These are phyloP conservation scores for Embidobia sp. DNA, from an alignment of 2,888 invertebrate genomes.

Conservation along the genomic window DNA sequence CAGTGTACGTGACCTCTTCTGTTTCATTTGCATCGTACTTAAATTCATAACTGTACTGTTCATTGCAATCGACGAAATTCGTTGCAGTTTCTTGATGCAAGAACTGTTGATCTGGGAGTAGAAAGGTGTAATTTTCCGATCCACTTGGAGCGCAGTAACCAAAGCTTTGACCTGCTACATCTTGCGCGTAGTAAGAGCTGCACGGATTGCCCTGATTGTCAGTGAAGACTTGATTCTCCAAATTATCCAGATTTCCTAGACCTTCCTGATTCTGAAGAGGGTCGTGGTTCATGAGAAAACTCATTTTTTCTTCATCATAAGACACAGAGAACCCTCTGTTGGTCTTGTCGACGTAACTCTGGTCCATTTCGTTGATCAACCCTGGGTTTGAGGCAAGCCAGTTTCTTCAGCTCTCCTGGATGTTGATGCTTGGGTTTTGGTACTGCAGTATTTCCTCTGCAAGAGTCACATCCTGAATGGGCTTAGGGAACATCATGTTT, in stretches of 20 bases:
- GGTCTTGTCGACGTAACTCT: background rate
- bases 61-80: constrained; percentile 43
- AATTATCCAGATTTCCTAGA: constrained; percentile 11
- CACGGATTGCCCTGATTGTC: constrained; percentile 29
- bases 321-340: too few species aligned
- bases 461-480: constrained; percentile 57
- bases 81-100: constrained; percentile 5
- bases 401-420: constrained; percentile 72
- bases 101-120: constrained; percentile 42
- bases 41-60: constrained; percentile 44
- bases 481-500: constrained; percentile 56
- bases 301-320: too few species aligned
- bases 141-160: constrained; percentile 13
- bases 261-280: constrained; percentile 22
- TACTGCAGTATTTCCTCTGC: constrained; percentile 59
- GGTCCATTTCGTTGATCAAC: background rate
- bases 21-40: constrained; percentile 34
- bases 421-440: constrained; percentile 43
- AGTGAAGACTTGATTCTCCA: constrained; percentile 35
- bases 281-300: too few species aligned
- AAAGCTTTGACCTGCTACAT: constrained; percentile 21
- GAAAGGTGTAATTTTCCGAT: constrained; percentile 11
- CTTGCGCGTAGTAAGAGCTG: constrained; percentile 49
- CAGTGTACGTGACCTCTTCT: constrained; percentile 42
- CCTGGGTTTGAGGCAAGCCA: constrained; percentile 69